Conservation (phyloP, 2,113 vertebrate genomes). For the Cinclus mexicanus region DNA sequence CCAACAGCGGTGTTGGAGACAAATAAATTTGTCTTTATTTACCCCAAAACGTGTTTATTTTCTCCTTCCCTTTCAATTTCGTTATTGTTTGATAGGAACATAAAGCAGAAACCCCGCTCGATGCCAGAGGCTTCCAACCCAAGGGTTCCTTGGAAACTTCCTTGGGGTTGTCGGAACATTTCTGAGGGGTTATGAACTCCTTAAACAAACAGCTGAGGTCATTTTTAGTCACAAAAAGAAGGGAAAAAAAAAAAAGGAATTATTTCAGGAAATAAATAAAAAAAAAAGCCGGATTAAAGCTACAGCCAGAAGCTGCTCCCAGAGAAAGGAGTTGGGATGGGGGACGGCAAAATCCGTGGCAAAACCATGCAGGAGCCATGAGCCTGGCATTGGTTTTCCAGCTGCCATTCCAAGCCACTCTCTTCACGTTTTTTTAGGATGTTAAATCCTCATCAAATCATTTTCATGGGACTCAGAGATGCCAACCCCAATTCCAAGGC, state of each 20-base stretch:
- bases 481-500: neutral
- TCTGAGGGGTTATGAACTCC: constrained; percentile 72
- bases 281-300: constrained; percentile 13
- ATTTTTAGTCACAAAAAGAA: constrained; percentile 19
- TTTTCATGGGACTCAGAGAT: fast-evolving
- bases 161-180: constrained; percentile 12
- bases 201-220: constrained; percentile 76
- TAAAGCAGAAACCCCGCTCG: constrained; percentile 34
- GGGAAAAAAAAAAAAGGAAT: neutral
- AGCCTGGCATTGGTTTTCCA: neutral
- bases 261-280: neutral
- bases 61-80: neutral
- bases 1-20: neutral
- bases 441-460: neutral
- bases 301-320: constrained; percentile 21
- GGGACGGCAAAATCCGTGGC: neutral
- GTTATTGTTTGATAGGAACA: neutral
- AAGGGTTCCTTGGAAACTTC: constrained; percentile 28
- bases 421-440: fast-evolving
- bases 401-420: neutral
- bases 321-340: neutral
- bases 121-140: neutral
- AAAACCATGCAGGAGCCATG: fast-evolving
- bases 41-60: neutral
- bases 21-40: constrained; percentile 10